phyloP scores from a whole-genome alignment of 2,888 invertebrate species.

The Escarpia spicata region DNA sequence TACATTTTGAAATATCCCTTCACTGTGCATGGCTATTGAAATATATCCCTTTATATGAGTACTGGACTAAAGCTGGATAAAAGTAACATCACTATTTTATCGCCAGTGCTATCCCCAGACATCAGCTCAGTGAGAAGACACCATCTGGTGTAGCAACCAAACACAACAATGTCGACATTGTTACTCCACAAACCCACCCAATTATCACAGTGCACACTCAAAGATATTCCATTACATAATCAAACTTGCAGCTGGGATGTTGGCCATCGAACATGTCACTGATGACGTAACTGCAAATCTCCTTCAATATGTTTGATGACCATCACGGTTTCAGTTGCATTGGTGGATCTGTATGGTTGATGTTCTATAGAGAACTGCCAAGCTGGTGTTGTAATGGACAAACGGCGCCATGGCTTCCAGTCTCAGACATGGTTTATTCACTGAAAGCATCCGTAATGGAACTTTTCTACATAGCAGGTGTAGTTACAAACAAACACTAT shows the following conservation, averaged over 20 bases:
- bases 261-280: neutral
- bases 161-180: neutral
- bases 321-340: neutral
- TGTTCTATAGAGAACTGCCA: neutral
- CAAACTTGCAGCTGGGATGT: constrained; percentile 13
- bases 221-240: neutral
- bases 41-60: neutral
- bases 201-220: neutral
- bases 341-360: neutral
- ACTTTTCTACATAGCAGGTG: neutral
- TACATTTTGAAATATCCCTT: no score
- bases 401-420: neutral
- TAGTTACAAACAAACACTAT: neutral
- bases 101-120: neutral
- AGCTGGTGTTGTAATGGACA: neutral
- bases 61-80: neutral
- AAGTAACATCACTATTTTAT: neutral
- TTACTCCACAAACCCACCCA: neutral
- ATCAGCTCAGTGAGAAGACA: neutral
- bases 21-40: no score
- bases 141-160: neutral
- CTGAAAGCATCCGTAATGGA: neutral
- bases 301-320: neutral
- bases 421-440: neutral
- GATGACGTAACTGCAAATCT: neutral